These are phyloP conservation scores for Blennius ocellaris DNA, from an alignment of 2,113 vertebrate species.

Conservation along the genomic window DNA sequence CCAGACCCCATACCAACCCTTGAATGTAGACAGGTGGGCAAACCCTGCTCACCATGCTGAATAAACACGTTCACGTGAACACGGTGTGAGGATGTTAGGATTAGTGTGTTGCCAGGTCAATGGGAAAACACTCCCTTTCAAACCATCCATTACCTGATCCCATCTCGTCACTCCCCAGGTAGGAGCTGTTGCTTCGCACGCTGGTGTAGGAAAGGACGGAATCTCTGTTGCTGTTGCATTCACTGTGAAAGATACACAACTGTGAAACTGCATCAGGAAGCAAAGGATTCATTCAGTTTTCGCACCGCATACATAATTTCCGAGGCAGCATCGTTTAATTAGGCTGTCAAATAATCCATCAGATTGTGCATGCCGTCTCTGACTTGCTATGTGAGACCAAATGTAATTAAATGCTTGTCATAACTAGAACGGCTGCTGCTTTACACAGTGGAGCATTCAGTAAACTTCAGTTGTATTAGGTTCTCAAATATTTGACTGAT, in stretches of 20 bases:
- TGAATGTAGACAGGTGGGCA: too few relatives aligned
- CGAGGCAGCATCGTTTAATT: conserved; percentile 66
- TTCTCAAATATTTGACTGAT: conserved; percentile 20
- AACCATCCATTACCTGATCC: conserved; percentile 89
- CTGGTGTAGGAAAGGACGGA: conserved; percentile 97
- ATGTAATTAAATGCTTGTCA: conserved; percentile 64
- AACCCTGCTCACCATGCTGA: too few relatives aligned
- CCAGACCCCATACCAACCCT: too few relatives aligned
- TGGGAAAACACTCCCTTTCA: background rate
- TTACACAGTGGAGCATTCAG: conserved; percentile 37
- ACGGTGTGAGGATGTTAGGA: too few relatives aligned
- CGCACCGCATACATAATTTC: conserved; percentile 50
- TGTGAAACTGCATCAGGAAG: conserved; percentile 28
- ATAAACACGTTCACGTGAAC: too few relatives aligned
- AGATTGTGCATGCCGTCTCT: conserved; percentile 57
- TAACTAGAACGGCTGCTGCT: conserved; percentile 37
- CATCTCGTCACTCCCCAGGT: conserved; percentile 98
- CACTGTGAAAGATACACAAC: conserved; percentile 79
- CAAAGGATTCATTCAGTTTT: conserved; percentile 40
- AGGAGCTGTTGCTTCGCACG: conserved; percentile 96
- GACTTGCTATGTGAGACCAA: conserved; percentile 59
- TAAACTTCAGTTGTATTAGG: conserved; percentile 22
- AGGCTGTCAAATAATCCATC: conserved; percentile 61
- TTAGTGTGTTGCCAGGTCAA: too few relatives aligned
- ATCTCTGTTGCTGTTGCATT: conserved; percentile 98